Conservation (phyloP, 2,888 invertebrate genomes). For the Plemyria rubiginata region DNA sequence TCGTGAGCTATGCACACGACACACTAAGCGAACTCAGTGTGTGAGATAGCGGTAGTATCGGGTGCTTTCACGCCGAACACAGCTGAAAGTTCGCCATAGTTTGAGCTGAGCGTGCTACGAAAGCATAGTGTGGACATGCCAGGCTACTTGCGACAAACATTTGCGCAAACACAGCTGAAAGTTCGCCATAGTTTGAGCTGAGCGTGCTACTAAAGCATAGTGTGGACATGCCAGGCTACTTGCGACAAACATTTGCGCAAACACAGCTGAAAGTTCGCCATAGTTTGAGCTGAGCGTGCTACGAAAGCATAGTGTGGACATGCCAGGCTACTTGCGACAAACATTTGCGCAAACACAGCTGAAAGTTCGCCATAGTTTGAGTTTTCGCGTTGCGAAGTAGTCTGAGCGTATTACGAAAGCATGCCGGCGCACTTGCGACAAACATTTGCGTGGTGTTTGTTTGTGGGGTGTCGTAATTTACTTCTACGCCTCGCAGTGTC, state of each 20-base stretch:
- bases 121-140: conserved; percentile 51
- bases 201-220: conserved; percentile 33
- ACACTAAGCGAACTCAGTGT: conserved; percentile 40
- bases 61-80: conserved; percentile 66
- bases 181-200: conserved; percentile 61
- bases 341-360: conserved; percentile 58
- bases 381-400: no score
- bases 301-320: no score
- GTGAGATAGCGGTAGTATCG: conserved; percentile 72
- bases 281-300: no score
- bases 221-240: conserved; percentile 50
- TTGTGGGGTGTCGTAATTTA: no score
- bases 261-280: conserved; percentile 45
- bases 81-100: conserved; percentile 70
- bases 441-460: no score
- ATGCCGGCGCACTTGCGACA: no score
- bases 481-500: no score
- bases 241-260: no score
- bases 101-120: conserved; percentile 38
- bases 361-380: conserved; percentile 16
- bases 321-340: no score
- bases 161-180: conserved; percentile 65
- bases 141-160: no score
- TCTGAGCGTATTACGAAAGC: no score
- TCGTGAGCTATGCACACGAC: not conserved